A percentile compares a stretch with the other conserved stretches of the same genome.
phyloP scores from a whole-genome alignment of 2,113 vertebrate genomes.

The Xiphophorus hellerii region DNA sequence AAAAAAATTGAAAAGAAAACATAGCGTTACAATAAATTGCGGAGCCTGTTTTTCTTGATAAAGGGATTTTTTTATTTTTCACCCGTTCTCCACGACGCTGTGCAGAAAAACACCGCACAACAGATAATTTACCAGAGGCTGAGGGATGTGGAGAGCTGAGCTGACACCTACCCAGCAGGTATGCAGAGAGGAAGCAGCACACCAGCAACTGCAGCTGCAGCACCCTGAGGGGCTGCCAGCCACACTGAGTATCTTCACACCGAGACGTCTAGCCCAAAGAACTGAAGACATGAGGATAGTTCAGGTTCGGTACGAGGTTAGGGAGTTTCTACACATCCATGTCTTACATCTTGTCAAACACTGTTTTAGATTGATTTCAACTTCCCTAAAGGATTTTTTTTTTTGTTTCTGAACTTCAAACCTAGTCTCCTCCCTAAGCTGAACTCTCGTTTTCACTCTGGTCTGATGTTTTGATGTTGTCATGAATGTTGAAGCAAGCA shows the following conservation, averaged over 20 bases:
- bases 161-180: conserved; percentile 52
- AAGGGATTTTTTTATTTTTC: background rate
- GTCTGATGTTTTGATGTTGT: background rate
- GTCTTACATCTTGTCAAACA: background rate
- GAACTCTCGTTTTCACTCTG: background rate
- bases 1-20: background rate
- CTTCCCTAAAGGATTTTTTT: background rate
- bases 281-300: background rate
- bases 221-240: conserved; percentile 46
- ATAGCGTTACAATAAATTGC: conserved; percentile 26
- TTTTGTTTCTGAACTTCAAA: background rate
- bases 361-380: background rate
- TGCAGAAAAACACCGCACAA: conserved; percentile 1
- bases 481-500: background rate
- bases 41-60: conserved; percentile 21
- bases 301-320: no score
- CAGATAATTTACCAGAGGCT: conserved; percentile 25
- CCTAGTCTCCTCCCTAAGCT: background rate
- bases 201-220: conserved; percentile 42
- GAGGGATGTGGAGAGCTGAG: conserved; percentile 24
- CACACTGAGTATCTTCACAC: conserved; percentile 47
- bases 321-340: background rate
- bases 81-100: background rate
- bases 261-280: conserved; percentile 24
- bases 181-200: conserved; percentile 24